These are phyloP conservation scores for silkworm (Bombyx mori) DNA, from an alignment of 1,140 invertebrate species.

Conservation along the genomic window ASM3026992v2 NC_085117.1:10402501-10403000, in stretches of 20 bases:
- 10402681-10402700: no score
- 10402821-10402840: slow-evolving; percentile 25
- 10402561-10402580: no score
- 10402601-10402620: no score
- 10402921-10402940: slow-evolving; percentile 61
- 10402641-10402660: no score
- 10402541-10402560: no score
- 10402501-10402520: no score
- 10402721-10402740: no score
- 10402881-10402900: slow-evolving; percentile 71
- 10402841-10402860: slow-evolving; percentile 24
- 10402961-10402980: slow-evolving; percentile 1
- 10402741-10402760: not conserved
- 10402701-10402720: not conserved
- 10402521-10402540: no score
- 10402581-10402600: no score
- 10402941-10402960: slow-evolving; percentile 52
- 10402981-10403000: not conserved
- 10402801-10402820: slow-evolving; percentile 20
- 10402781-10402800: slow-evolving; percentile 2
- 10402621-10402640: no score
- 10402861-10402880: slow-evolving; percentile 51
- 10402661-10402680: no score
- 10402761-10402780: not conserved
- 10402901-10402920: slow-evolving; percentile 69